Conservation (phyloP, 2,797 vertebrate species). For the Eulemur rubriventer region DNA sequence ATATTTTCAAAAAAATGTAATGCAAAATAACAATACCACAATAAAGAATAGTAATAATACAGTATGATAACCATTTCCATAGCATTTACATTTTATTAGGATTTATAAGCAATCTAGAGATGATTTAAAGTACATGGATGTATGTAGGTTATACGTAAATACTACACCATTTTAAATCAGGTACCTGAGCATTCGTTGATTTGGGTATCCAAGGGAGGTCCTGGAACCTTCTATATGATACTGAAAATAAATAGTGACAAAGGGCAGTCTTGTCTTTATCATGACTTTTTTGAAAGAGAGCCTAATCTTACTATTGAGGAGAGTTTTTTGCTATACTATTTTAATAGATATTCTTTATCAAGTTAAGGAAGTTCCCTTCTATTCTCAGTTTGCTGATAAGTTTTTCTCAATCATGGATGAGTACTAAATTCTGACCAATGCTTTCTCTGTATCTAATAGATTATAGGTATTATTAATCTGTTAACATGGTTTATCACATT, state of each 20-base stretch:
- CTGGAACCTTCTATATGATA: neutral
- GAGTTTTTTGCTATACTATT: neutral
- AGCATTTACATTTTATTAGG: neutral
- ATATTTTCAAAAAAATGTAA: neutral
- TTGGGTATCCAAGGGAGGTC: neutral
- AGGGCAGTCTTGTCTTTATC: neutral
- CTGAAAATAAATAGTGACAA: neutral
- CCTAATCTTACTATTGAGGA: neutral
- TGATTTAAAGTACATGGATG: neutral
- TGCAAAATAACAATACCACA: neutral
- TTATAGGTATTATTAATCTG: neutral
- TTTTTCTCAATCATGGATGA: neutral
- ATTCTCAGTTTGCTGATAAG: neutral
- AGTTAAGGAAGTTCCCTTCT: slow-evolving; percentile 14
- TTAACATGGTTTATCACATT: neutral
- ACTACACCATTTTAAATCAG: neutral
- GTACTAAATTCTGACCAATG: neutral
- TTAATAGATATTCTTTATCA: neutral
- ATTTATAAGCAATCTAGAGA: neutral
- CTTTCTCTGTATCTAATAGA: neutral
- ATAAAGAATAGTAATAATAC: neutral
- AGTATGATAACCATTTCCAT: neutral
- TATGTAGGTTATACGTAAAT: neutral
- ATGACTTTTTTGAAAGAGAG: neutral
- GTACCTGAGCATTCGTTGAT: neutral